These are phyloP conservation scores for Eupristina koningsbergeri DNA, from an alignment of 1,140 invertebrate species.

Conservation along the genomic window DNA sequence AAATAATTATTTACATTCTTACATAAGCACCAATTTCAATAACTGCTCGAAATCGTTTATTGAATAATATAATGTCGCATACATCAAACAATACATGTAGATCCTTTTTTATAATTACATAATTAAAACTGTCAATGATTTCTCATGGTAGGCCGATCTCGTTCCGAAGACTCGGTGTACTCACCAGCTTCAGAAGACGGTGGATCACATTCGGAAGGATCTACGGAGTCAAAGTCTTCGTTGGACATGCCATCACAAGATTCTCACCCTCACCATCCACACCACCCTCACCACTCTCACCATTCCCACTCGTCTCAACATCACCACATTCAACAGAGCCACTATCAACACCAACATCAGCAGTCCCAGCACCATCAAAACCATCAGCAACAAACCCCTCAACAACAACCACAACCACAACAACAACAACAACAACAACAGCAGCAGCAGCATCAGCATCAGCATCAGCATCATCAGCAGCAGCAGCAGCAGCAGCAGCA, in stretches of 20 bases:
- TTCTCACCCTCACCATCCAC: slow-evolving; percentile 56
- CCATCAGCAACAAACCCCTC: slow-evolving; percentile 48
- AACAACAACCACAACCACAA: slow-evolving; percentile 55
- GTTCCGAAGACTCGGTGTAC: slow-evolving; percentile 88
- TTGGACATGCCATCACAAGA: slow-evolving; percentile 62
- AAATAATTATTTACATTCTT: no score
- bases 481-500: slow-evolving; percentile 51
- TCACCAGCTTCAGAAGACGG: slow-evolving; percentile 69
- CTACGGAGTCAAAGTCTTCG: slow-evolving; percentile 69
- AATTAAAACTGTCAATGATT: no score
- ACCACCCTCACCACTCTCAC: slow-evolving; percentile 55
- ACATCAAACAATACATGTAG: no score
- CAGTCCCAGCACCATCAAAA: no score
- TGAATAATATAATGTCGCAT: no score
- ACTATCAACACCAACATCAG: no score
- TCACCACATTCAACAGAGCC: no score
- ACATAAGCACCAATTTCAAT: no score
- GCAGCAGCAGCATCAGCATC: slow-evolving; percentile 57
- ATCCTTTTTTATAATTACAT: no score
- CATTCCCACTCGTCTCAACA: slow-evolving; percentile 53
- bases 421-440: slow-evolving; percentile 57
- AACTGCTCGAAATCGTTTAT: no score
- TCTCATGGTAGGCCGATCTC: slow-evolving; percentile 70
- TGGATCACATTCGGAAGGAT: slow-evolving; percentile 67
- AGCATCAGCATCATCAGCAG: slow-evolving; percentile 59